A percentile compares a stretch with the other conserved stretches of the same genome.
These are phyloP conservation scores for Temnothorax curvispinosus DNA, from an alignment of 1,140 invertebrate species.

Conservation along the genomic window DNA sequence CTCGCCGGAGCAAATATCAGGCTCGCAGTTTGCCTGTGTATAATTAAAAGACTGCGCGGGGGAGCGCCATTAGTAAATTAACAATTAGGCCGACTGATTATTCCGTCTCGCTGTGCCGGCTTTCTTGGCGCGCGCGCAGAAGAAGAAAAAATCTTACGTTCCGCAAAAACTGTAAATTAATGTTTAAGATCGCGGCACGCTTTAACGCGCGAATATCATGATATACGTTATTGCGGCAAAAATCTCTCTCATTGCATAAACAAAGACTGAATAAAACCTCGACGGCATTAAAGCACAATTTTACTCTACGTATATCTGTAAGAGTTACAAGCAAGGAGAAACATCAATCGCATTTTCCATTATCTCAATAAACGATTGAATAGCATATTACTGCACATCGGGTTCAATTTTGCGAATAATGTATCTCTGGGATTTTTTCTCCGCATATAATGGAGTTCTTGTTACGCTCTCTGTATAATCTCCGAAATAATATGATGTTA, in stretches of 20 bases:
- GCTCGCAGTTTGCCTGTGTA: neutral
- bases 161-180: conserved; percentile 6
- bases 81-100: conserved; percentile 68
- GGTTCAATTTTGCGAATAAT: conserved; percentile 2
- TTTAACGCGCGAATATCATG: neutral
- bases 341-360: neutral
- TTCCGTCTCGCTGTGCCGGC: conserved; percentile 21
- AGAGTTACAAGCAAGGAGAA: neutral
- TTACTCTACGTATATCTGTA: neutral
- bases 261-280: neutral
- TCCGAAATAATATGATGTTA: conserved; percentile 10
- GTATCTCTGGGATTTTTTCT: neutral
- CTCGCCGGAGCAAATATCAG: neutral
- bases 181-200: neutral
- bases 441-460: neutral
- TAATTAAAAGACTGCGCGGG: conserved; percentile 60
- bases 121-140: neutral
- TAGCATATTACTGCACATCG: neutral
- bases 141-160: conserved; percentile 7
- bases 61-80: conserved; percentile 70
- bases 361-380: conserved; percentile 1
- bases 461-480: neutral
- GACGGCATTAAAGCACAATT: neutral
- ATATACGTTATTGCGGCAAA: conserved; percentile 19
- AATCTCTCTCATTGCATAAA: neutral